Evolutionary conservation across 2,888 invertebrate species (phyloP), one percentile per base, ranked within the genome.

Genomic region (Coelogynopora nodosa): DNA sequence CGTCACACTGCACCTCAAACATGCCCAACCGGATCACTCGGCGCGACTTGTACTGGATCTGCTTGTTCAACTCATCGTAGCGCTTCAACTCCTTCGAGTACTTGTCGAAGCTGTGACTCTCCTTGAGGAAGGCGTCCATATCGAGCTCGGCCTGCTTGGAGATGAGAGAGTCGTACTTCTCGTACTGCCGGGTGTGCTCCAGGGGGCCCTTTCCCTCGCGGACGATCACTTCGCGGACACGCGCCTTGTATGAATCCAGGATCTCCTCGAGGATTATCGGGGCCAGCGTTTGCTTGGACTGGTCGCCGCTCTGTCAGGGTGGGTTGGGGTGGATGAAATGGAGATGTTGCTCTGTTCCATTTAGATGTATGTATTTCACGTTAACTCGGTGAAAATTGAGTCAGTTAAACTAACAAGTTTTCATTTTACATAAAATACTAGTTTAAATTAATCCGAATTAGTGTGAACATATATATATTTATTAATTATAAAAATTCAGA

Each of bases 1-100:
- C 95, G 83, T 93, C 94, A 86, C 97, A 94, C 91, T 96, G 94
- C 91, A 97, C 94, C 90, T 95, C 95, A 91, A 95, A 97, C 92
- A 96, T 94, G 5, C 96, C 96, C 90, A 95, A 94, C 26, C 94
- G 28, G 26, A 87, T n/a, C 2, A 30, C 29, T 30, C 87, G 81
- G 27, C 82, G 30, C 10, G 90, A 90, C 88, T 90, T 90, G 89
- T 91, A 92, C 26, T 90, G 91, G 87, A 94, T 93, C 86, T 93
- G 93, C 90, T 93, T 93, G 89, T 90, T 93, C 89, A 93, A 90
- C 27, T 90, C 89, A 88, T 93, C 91, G 89, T 92, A 93, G 86
- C 92, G 92, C 84, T 91, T 90, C 0, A 93, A 92, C 89, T 93
- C 92, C 80, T 91, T 91, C 86, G 90, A 89, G 89, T 92, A 92